Evolutionary conservation across 2,797 vertebrate species (phyloP).

Genomic region (Coranthus polyacanthus): DNA sequence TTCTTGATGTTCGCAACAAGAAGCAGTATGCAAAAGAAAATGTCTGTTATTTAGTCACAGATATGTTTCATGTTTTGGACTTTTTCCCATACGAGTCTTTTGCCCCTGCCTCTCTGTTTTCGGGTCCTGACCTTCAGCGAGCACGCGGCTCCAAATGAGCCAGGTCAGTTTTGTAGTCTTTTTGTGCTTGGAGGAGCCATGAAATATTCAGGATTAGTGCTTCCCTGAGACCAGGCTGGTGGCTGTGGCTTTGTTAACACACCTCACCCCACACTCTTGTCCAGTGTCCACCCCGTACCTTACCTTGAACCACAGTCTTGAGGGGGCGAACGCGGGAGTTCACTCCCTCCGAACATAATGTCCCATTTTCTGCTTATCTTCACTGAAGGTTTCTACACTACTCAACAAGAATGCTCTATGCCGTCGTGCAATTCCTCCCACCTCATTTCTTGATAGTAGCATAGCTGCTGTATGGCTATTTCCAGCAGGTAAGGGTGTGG

Average conservation of each 20-base stretch:
- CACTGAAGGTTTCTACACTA: constrained; percentile 30
- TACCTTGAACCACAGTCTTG: constrained; percentile 75
- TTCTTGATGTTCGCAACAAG: constrained; percentile 7
- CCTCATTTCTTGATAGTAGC: constrained; percentile 63
- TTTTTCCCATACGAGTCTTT: constrained; percentile 84
- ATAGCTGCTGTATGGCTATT: constrained; percentile 72
- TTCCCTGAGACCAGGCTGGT: constrained; percentile 95
- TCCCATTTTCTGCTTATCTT: constrained; percentile 64
- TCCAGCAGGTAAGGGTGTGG: constrained; percentile 80
- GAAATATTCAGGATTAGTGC: constrained; percentile 95
- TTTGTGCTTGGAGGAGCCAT: constrained; percentile 96
- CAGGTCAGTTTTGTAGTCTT: constrained; percentile 92
- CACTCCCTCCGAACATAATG: constrained; percentile 86
- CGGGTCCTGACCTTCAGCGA: constrained; percentile 86
- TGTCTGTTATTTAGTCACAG: constrained; percentile 11
- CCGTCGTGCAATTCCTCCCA: constrained; percentile 56
- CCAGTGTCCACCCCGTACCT: constrained; percentile 65
- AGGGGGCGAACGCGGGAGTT: constrained; percentile 26
- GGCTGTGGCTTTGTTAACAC: constrained; percentile 94
- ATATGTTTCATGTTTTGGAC: constrained; percentile 73
- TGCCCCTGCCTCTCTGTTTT: constrained; percentile 82
- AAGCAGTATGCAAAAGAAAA: constrained; percentile 12
- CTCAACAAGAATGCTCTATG: constrained; percentile 36
- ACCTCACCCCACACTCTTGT: constrained; percentile 77
- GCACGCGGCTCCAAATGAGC: constrained; percentile 87